A percentile compares a stretch with the other conserved stretches of the same genome.
phyloP scores from a whole-genome alignment of 2,113 vertebrate species.

The Hipposideros armiger region DNA sequence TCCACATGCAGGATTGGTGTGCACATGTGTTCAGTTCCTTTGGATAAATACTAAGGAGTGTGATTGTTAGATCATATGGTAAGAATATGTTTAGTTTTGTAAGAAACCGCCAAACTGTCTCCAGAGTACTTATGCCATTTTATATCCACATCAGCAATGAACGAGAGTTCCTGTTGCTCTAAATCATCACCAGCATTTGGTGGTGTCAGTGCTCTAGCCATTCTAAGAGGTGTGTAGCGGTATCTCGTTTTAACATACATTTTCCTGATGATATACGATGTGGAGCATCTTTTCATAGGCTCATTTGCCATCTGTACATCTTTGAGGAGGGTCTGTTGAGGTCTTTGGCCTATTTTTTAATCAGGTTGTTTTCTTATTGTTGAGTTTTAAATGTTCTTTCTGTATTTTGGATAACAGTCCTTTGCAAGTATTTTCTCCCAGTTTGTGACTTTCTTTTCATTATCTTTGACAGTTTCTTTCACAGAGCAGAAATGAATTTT shows the following conservation, averaged over 20 bases:
- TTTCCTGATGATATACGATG: background rate
- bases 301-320: background rate
- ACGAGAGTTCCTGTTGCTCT: background rate
- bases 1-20: background rate
- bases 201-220: background rate
- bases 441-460: background rate
- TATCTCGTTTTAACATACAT: background rate
- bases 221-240: background rate
- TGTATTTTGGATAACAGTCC: background rate
- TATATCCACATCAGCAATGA: background rate
- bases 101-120: background rate
- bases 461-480: slow-evolving; percentile 5
- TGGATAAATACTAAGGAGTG: background rate
- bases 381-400: background rate
- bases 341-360: background rate
- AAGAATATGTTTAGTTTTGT: slow-evolving; percentile 11
- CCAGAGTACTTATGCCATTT: background rate
- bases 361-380: background rate
- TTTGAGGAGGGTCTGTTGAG: background rate
- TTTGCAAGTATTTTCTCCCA: background rate
- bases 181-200: background rate
- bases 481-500: slow-evolving; percentile 42
- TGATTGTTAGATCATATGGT: background rate
- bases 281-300: background rate
- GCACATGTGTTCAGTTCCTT: background rate